phyloP scores from a whole-genome alignment of 35 echinoderm and acorn worm species.

The Ophiothrix spiculata region DNA sequence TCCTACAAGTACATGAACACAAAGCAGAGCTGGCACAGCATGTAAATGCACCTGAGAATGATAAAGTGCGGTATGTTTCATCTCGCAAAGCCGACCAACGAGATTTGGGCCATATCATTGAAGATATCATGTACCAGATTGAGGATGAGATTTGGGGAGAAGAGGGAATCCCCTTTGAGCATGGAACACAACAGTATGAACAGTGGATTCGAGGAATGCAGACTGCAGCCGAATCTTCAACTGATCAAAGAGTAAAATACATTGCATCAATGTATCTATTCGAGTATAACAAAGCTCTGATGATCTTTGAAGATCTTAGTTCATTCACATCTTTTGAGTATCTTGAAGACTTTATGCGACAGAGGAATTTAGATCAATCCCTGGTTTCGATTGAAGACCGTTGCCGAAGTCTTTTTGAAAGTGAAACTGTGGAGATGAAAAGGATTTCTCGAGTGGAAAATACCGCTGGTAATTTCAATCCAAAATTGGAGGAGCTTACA shows the following conservation, averaged over 20 bases:
- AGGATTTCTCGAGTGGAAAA: constrained; percentile 18
- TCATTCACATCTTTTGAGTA: constrained; percentile 31
- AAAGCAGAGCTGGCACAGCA: constrained; percentile 20
- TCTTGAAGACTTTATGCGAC: constrained; percentile 26
- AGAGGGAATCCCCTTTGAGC: not conserved
- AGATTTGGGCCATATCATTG: constrained; percentile 22
- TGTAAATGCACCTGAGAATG: constrained; percentile 36
- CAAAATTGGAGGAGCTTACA: constrained; percentile 39
- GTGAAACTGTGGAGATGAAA: constrained; percentile 13
- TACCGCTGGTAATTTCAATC: not conserved
- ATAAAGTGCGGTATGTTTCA: constrained; percentile 1
- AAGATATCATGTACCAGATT: constrained; percentile 31
- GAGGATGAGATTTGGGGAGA: not conserved
- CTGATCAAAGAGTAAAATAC: not conserved
- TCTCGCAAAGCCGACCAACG: not conserved
- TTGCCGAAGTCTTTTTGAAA: constrained; percentile 25
- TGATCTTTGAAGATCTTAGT: constrained; percentile 53
- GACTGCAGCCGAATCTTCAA: constrained; percentile 13
- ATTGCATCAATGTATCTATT: constrained; percentile 46
- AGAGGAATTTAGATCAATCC: not conserved
- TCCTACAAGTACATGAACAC: constrained; percentile 15
- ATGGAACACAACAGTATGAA: constrained; percentile 56
- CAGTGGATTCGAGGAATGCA: constrained; percentile 18
- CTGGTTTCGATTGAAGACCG: not conserved
- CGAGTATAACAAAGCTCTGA: constrained; percentile 50